Evolutionary conservation across 2,888 invertebrate species (phyloP).

Genomic region (Ashinkailepas kermadecensis): DNA sequence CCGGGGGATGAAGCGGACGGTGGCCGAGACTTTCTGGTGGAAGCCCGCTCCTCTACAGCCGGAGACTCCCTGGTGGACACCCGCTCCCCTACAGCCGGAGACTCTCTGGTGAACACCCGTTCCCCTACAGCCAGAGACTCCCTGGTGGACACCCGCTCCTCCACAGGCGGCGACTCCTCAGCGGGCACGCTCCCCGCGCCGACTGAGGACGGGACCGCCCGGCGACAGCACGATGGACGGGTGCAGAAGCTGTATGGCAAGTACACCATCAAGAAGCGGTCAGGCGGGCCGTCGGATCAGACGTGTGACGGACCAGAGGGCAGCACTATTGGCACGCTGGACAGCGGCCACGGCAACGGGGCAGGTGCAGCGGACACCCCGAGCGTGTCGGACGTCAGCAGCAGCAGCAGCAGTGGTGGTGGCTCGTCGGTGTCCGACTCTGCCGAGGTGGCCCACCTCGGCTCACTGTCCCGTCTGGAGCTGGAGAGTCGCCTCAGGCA

Average conservation of each 20-base stretch:
- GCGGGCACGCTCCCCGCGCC: no score
- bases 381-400: background rate
- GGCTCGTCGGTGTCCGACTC: slow-evolving; percentile 28
- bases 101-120: no score
- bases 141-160: no score
- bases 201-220: slow-evolving; percentile 29
- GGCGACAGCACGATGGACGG: slow-evolving; percentile 37
- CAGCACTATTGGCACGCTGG: background rate
- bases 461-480: slow-evolving; percentile 42
- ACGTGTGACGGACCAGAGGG: background rate
- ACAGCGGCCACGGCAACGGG: background rate
- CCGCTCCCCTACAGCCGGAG: no score
- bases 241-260: background rate
- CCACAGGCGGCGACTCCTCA: no score
- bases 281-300: background rate
- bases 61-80: no score
- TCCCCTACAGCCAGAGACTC: no score
- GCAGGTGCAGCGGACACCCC: background rate
- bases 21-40: no score
- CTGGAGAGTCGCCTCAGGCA: slow-evolving; percentile 63
- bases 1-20: no score
- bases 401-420: slow-evolving; percentile 22
- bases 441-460: slow-evolving; percentile 35
- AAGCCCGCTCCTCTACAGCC: no score
- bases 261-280: slow-evolving; percentile 22